Base-by-base conservation (phyloP, 2,113 vertebrate genomes). In the Solenodon paradoxus region DNA sequence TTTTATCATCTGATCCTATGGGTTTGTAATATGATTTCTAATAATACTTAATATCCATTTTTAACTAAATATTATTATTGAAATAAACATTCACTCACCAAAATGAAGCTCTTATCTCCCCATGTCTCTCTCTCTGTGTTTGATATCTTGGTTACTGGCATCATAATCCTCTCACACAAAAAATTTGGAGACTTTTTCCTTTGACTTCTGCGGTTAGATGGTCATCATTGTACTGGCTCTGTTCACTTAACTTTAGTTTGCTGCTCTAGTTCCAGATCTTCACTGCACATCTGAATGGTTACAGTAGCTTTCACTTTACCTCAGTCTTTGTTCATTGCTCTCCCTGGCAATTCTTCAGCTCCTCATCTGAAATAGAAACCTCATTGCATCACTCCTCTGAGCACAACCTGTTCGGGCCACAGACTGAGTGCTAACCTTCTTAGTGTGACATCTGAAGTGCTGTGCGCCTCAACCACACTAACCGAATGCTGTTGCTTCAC, bases 11-110 rank as follows among this genome's bases (percentile, higher is more conserved):
- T 63, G 16, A 59, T 42, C 9, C 35, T 77, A 4, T 78, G 19
- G 80, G 79, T 90, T 90, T 89, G 53, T 89, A 74, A 75, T 71
- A 30, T 72, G 28, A 57, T 82, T 95, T 87, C 24, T 96, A 90
- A 88, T 35, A 87, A 47, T 78, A 32, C n/a, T n/a, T n/a, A n/a
- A n/a, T 72, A 26, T 22, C 79, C 19, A 55, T 71, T 75, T 78
- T 82, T 74, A 82, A 90, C 30, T 59, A 72, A 80, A 38, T 92
- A 17, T 6, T 61, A 5, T 64, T 88, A 75, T 24, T 81, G 10
- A 24, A 86, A 4, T 86, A 64, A 80, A 55, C 89, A 53, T 42
- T 79, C 53, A 63, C 8, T 75, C 35, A 49, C 35, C 38, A 86
- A 68, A 90, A n/a, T 55, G 40, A 92, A 86, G 66, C 30, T 49